Evolutionary conservation across 2,888 invertebrate genomes (phyloP), one percentile per base, ranked within the genome.

Genomic region (Copidosoma aretas): DNA sequence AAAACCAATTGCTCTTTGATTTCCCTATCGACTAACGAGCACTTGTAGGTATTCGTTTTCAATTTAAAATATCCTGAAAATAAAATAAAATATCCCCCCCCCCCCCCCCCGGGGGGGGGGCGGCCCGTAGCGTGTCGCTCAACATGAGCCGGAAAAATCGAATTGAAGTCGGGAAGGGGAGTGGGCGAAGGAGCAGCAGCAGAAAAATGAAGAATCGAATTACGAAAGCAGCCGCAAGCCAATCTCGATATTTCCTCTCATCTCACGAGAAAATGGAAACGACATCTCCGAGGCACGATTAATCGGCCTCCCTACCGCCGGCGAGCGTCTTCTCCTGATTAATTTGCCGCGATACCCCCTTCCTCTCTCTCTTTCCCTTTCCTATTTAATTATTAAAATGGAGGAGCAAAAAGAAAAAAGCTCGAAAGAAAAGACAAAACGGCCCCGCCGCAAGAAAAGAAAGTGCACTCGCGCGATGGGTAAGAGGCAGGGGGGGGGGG

Each of bases 121-220:
- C n/a, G n/a, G n/a, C 3, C 4, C 8, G 8, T 32, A 8, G 32
- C 32, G 32, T 32, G 8, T 32, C 8, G 32, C 32, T 32, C 32
- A 8, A 32, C 32, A 32, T 32, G 4, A 32, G 4, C 32, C 32
- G 32, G 32, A 32, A 32, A 32, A 32, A 5, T 32, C 8, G 32
- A 32, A 32, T 32, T 32, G 32, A 32, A 3, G 32, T 32, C n/a
- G 8, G 32, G 8, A 32, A 32, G 32, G 8, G 25, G 56, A 32
- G n/a, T 3, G n/a, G 19, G 56, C 25, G 12, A 32, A 24, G 46
- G 25, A 54, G 32, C 41, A 39, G 39, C 19, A 15, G n/a, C 39
- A 49, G 51, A 41, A 39, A 49, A 66, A 66, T 57, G 41, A 67
- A 61, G 32, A 67, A 67, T 67, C 57, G 61, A 61, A 67, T 67